phyloP scores from a whole-genome alignment of 2,888 invertebrate genomes.

The Spicauda simplicius region DNA sequence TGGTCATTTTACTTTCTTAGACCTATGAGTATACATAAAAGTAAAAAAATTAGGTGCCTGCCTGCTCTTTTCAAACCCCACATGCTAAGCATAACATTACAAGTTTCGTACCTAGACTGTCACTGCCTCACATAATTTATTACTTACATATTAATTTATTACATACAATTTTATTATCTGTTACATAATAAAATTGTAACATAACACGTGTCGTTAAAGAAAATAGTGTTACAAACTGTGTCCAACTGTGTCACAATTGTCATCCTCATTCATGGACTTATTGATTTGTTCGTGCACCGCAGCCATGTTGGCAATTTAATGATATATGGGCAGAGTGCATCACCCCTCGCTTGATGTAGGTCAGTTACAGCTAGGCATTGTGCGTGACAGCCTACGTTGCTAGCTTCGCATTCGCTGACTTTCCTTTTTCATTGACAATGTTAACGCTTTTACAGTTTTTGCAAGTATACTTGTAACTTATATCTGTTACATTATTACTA shows the following conservation, averaged over 20 bases:
- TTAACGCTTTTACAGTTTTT: conserved; percentile 15
- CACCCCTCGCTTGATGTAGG: conserved; percentile 67
- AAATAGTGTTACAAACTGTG: not conserved
- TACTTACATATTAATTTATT: no score
- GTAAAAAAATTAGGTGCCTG: no score
- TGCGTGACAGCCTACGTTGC: conserved; percentile 49
- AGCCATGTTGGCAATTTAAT: conserved; percentile 32
- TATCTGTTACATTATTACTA: no score
- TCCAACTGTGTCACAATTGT: not conserved
- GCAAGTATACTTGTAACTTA: no score
- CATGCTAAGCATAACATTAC: no score
- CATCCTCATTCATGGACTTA: conserved; percentile 12
- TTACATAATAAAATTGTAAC: no score
- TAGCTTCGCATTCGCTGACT: conserved; percentile 38
- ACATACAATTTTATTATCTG: no score
- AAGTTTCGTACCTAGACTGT: no score
- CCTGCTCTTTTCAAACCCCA: no score
- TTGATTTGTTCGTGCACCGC: conserved; percentile 18
- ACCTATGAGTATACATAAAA: no score
- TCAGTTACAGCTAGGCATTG: conserved; percentile 61
- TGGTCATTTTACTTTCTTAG: no score
- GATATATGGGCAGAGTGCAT: conserved; percentile 58
- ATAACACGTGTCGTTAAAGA: not conserved
- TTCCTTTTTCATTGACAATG: conserved; percentile 35
- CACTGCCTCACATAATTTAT: no score